These are phyloP conservation scores for Diadegma fenestrale DNA, from an alignment of 2,888 invertebrate genomes.

Conservation along the genomic window DNA sequence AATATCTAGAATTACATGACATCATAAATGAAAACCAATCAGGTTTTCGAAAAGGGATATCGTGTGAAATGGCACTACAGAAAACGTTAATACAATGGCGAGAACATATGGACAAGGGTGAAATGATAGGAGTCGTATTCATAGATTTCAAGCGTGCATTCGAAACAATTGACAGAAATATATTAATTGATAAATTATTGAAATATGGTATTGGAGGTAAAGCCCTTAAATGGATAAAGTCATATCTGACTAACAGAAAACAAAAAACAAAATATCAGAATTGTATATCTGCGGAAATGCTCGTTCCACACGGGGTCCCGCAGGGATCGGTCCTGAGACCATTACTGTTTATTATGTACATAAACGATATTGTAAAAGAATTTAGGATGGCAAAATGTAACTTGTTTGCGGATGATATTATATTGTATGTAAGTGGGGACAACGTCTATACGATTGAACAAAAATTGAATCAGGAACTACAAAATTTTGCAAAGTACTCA, in stretches of 20 bases:
- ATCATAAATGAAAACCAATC: neutral
- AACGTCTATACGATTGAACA: too few species aligned
- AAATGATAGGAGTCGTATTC: constrained; percentile 59
- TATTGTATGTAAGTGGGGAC: too few species aligned
- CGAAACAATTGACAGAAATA: constrained; percentile 48
- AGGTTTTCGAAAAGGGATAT: constrained; percentile 10
- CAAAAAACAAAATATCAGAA: constrained; percentile 16
- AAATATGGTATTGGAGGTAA: constrained; percentile 53
- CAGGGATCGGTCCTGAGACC: constrained; percentile 24
- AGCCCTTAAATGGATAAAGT: constrained; percentile 4
- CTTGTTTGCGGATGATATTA: too few species aligned
- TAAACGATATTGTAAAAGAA: neutral
- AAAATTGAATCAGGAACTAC: too few species aligned
- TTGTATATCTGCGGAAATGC: neutral
- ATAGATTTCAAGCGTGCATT: constrained; percentile 61
- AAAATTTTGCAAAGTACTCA: too few species aligned
- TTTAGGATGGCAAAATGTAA: too few species aligned
- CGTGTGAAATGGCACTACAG: constrained; percentile 61
- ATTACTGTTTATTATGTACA: constrained; percentile 4
- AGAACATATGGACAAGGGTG: constrained; percentile 23
- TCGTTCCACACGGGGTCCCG: neutral
- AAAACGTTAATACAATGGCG: constrained; percentile 52
- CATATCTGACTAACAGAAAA: constrained; percentile 18
- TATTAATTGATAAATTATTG: constrained; percentile 47
- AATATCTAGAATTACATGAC: neutral